Base-by-base conservation (phyloP, 2,888 invertebrate species). In the Omphaloscelis lunosa region DNA sequence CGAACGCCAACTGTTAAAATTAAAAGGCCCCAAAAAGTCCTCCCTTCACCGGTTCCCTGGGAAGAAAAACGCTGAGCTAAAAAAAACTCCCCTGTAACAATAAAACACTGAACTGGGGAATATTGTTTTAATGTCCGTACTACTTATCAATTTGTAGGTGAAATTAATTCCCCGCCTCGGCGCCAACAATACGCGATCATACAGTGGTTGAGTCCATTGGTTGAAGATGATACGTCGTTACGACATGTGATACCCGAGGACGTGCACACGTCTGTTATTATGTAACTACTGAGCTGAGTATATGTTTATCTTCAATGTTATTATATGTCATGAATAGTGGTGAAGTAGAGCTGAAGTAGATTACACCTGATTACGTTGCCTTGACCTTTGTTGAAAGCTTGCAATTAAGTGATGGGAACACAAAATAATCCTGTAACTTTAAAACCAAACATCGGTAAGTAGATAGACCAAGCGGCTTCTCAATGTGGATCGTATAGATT, bases 191-290 rank as follows among this genome's bases (percentile, higher is more conserved):
- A n/a, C 48, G 45, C 41, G 48, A 67, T 51, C 51, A 23, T 63
- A 41, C 39, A 23, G 65, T 45, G 62, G 27, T 23, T 1, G 34
- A 23, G 63, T 29, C 34, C 27, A 71, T 70, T 61, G 63, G n/a
- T 41, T 34, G 83, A 78, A 85, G 86, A 85, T 68, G 78, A 83
- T 73, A 71, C 58, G 45, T 71, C 74, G 68, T 74, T 68, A 20
- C 48, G 23, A 66, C 72, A 86, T 67, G 61, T 78, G 86, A 84
- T 63, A 77, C 79, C 41, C 68, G 71, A 74, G 82, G 78, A 61
- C 82, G 27, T 29, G 34, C 56, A 56, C 69, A 11, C 41, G 45
- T 34, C 27, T 53, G 53, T 34, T 27, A 59, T 59, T 53, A 67
- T 58, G 6, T 41, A n/a, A 4, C n/a, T 56, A 45, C 29, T 45